Base-by-base conservation (phyloP, 2,797 vertebrate species). In the Urophycis tenuis region DNA sequence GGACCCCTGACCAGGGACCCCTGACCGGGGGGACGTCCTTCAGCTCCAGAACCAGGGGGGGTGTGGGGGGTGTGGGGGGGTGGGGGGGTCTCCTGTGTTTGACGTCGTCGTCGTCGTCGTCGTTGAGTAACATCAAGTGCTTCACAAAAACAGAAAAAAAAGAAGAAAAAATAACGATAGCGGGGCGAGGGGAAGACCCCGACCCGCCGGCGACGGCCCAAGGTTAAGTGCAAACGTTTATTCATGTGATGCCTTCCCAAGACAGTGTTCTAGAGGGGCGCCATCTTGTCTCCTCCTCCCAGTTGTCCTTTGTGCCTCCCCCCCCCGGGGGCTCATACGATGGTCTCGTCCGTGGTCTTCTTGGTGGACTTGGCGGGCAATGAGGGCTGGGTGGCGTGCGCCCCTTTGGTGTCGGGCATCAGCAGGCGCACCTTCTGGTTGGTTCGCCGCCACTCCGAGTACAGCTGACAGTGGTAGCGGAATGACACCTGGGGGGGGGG, bases 391-490 rank as follows among this genome's bases (percentile, higher is more conserved):
- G 94, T 71, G 1, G 94, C 93, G 88, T 94, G 93, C 0, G 92
- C 87, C 81, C 93, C 93, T 77, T 95, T 94, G 0, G 92, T 89
- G 77, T 96, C 93, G 0, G 93, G 95, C 90, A 97, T 92, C 92
- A 98, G 95, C 92, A 99, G 83, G 39, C 92, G 94, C 74, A 99
- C 97, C 86, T 98, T 98, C 93, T 99, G 97, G 93, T 98, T 97
- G 92, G 96, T 98, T 94, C 95, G 93, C 87, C 96, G 93, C 97
- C 97, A 99, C 92, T 99, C 97, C 0, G 96, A 97, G 90, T 98
- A 99, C 83, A 99, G 89, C 95, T 98, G 96, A 93, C 97, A 98
- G 90, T 98, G 97, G 91, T 98, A 98, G 83, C 96, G 96, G 95
- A 99, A 98, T 25, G 96, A 98, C 74, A 98, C 96, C 97, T 94